These are phyloP conservation scores for Agriopis leucophaearia DNA, from an alignment of 2,888 invertebrate genomes.

Conservation along the genomic window DNA sequence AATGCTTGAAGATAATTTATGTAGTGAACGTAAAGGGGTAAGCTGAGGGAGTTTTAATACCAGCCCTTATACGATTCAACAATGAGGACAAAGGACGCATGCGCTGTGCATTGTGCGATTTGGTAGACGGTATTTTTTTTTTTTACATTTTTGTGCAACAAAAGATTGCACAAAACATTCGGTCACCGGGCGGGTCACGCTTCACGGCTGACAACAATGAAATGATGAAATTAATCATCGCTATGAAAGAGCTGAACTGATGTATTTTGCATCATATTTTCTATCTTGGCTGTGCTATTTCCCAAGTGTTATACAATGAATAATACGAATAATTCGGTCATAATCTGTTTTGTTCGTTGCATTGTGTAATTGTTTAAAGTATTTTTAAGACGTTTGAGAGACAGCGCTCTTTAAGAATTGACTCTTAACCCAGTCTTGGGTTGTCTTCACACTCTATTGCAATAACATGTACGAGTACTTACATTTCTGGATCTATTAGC, in stretches of 20 bases:
- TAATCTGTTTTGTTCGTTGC: constrained; percentile 45
- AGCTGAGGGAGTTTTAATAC: constrained; percentile 58
- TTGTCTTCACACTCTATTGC: constrained; percentile 5
- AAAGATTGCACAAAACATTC: constrained; percentile 71
- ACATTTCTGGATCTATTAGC: constrained; percentile 1
- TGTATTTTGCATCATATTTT: constrained; percentile 59
- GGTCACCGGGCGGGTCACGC: constrained; percentile 72
- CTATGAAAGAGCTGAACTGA: constrained; percentile 52
- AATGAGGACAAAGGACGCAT: constrained; percentile 67
- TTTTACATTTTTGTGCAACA: constrained; percentile 63
- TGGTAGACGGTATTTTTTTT: constrained; percentile 56
- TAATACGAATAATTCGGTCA: constrained; percentile 44
- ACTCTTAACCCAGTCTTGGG: constrained; percentile 23
- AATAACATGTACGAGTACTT: neutral
- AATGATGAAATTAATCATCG: constrained; percentile 76
- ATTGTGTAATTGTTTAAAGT: constrained; percentile 30
- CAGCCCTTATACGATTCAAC: constrained; percentile 60
- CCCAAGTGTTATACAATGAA: constrained; percentile 54
- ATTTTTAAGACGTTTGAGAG: constrained; percentile 24
- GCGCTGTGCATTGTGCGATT: constrained; percentile 66
- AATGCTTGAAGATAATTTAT: constrained; percentile 62
- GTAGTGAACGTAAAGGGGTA: constrained; percentile 55
- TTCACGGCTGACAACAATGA: constrained; percentile 69
- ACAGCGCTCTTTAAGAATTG: constrained; percentile 26
- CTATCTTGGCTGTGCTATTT: constrained; percentile 51